Base-by-base conservation (phyloP, 1,140 invertebrate genomes). In the Drosophila carrolli region DNA sequence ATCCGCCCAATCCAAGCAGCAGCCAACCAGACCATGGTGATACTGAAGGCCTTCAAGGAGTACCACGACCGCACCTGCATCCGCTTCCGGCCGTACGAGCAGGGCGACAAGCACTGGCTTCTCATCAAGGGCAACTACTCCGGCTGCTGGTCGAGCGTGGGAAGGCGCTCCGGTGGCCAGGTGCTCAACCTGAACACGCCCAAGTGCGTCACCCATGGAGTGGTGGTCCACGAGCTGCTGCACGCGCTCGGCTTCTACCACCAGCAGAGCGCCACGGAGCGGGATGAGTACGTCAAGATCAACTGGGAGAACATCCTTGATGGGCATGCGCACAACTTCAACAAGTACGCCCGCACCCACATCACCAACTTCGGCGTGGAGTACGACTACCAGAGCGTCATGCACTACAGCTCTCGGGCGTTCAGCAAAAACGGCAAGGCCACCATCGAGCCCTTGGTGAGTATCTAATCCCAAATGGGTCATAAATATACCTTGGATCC, bases 91-190 rank as follows among this genome's bases (percentile, higher is more conserved):
- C 95, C 95, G 0, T 97, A 96, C 81, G 93, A 93, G 40, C 91
- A 95, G 75, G 92, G 92, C 4, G 95, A 96, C 73, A 93, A 93
- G 35, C 92, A 95, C 60, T 95, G 93, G 71, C 92, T 97, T 16
- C 88, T 94, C 3, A 95, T 97, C 44, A 95, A 94, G 27, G 95
- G 94, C 62, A 93, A 93, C 13, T 95, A 95, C 29, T 95, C 95
- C 0, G 97, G 97, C 10, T 98, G 97, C 90, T 97, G 96, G 96
- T 96, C 96, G 4, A 95, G 94, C 65, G 95, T 97, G 0, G 96
- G 96, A 0, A 93, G 94, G 23, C 92, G 93, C 4, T 93, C 94
- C n/a, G 93, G 94, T 7, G 91, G 91, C 0, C 96, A 96, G 79
- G 93, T 94, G 3, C 77, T 95, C 1, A 95, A 95, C 79, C 77